These are phyloP conservation scores for Drosophila simulans DNA, from an alignment of 1,140 invertebrate genomes.

Conservation along the genomic window DNA sequence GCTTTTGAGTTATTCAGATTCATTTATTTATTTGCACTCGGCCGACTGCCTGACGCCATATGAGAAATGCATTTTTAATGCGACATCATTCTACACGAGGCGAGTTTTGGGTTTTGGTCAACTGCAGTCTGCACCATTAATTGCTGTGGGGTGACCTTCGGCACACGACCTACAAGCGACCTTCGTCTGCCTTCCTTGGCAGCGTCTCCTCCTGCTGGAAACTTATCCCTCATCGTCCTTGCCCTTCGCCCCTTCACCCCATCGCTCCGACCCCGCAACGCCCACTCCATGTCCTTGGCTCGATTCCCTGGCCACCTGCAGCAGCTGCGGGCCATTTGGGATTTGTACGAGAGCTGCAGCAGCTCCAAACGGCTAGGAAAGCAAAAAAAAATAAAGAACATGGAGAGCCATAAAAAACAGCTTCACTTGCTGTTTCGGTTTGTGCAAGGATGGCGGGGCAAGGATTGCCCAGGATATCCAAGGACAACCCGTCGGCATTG, in stretches of 20 bases:
- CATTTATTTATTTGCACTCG: slow-evolving; percentile 51
- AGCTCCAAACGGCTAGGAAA: slow-evolving; percentile 16
- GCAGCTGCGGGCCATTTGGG: slow-evolving; percentile 37
- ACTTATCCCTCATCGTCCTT: slow-evolving; percentile 7
- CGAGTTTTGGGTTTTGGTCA: not conserved
- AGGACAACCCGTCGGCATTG: slow-evolving; percentile 44
- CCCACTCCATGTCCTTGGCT: slow-evolving; percentile 24
- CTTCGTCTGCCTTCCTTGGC: slow-evolving; percentile 20
- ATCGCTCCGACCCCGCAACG: not conserved
- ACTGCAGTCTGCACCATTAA: slow-evolving; percentile 39
- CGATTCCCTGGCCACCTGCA: slow-evolving; percentile 39
- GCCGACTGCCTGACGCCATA: slow-evolving; percentile 50
- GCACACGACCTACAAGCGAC: slow-evolving; percentile 24
- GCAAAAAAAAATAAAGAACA: not conserved
- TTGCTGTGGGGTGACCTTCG: slow-evolving; percentile 37
- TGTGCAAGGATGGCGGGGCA: slow-evolving; percentile 10
- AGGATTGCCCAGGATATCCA: slow-evolving; percentile 16
- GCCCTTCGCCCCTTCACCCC: slow-evolving; percentile 12
- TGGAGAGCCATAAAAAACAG: slow-evolving; percentile 7
- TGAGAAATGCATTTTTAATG: slow-evolving; percentile 75
- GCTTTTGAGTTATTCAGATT: slow-evolving; percentile 69
- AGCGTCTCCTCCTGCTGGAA: not conserved
- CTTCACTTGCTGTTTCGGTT: slow-evolving; percentile 15
- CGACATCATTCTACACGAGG: not conserved
- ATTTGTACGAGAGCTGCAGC: slow-evolving; percentile 11